Percentiles rank a stretch among this genome's conserved stretches.
phyloP scores from a whole-genome alignment of 2,113 vertebrate species.

The Megaptera novaeangliae region DNA sequence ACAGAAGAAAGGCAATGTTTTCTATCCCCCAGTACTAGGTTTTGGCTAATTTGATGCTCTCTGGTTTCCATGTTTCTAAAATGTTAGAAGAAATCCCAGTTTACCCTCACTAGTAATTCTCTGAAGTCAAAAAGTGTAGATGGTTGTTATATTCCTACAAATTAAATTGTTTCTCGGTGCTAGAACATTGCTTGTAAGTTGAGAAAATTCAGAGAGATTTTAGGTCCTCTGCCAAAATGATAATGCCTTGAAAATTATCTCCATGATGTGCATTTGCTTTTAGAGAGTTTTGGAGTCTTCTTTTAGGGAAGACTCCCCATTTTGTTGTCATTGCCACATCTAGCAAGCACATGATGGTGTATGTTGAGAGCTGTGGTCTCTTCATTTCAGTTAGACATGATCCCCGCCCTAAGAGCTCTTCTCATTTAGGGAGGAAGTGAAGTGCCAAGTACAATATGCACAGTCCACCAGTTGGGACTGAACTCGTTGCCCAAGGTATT shows the following conservation, averaged over 20 bases:
- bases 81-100: background rate
- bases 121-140: background rate
- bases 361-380: background rate
- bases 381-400: background rate
- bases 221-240: background rate
- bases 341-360: background rate
- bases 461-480: background rate
- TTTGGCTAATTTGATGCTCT: constrained; percentile 1
- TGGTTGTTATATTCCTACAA: background rate
- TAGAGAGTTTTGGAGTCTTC: background rate
- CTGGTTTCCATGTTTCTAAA: background rate
- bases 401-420: background rate
- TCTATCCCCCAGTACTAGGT: background rate
- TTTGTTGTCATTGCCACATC: background rate
- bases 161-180: background rate
- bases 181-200: background rate
- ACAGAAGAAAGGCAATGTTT: background rate
- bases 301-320: background rate
- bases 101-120: background rate
- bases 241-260: background rate
- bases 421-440: background rate
- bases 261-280: background rate
- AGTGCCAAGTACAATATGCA: background rate
- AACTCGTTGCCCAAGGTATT: background rate
- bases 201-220: background rate